A percentile compares a stretch with the other conserved stretches of the same genome.
phyloP scores from a whole-genome alignment of 2,888 invertebrate genomes.

The Hirtodrosophila confusa region DNA sequence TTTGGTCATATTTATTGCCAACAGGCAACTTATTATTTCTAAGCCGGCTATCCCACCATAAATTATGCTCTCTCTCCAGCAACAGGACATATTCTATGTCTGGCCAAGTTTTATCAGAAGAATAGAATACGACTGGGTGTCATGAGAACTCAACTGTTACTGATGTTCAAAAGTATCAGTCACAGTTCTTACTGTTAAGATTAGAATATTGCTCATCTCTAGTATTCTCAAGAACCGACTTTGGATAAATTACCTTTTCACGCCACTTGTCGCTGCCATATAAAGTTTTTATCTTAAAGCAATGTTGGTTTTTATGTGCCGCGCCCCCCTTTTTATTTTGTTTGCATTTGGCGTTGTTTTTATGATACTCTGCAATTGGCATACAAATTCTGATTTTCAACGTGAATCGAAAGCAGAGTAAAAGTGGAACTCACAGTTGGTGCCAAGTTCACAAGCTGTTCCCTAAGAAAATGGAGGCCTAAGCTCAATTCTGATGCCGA shows the following conservation, averaged over 20 bases:
- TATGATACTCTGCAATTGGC: constrained; percentile 11
- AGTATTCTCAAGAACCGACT: constrained; percentile 5
- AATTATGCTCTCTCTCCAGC: no score
- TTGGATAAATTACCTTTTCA: constrained; percentile 68
- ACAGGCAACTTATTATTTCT: no score
- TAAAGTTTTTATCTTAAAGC: constrained; percentile 47
- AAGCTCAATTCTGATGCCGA: constrained; percentile 13
- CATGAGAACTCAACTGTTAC: no score
- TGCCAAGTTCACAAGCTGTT: constrained; percentile 18
- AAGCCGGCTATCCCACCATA: no score
- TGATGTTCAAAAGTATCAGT: no score
- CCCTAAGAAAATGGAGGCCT: constrained; percentile 11
- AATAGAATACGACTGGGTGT: no score
- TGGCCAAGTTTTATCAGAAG: no score
- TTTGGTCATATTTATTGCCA: no score
- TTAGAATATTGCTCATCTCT: not conserved
- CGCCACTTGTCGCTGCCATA: constrained; percentile 61
- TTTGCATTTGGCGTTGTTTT: constrained; percentile 44
- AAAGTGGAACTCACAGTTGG: constrained; percentile 11
- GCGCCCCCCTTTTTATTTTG: constrained; percentile 25
- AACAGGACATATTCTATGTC: no score
- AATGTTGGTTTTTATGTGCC: constrained; percentile 30
- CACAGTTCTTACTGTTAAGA: no score
- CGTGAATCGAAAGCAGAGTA: not conserved
- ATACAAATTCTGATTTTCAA: constrained; percentile 39